These are phyloP conservation scores for Hylaea fasciaria DNA, from an alignment of 2,888 invertebrate species.

Conservation along the genomic window DNA sequence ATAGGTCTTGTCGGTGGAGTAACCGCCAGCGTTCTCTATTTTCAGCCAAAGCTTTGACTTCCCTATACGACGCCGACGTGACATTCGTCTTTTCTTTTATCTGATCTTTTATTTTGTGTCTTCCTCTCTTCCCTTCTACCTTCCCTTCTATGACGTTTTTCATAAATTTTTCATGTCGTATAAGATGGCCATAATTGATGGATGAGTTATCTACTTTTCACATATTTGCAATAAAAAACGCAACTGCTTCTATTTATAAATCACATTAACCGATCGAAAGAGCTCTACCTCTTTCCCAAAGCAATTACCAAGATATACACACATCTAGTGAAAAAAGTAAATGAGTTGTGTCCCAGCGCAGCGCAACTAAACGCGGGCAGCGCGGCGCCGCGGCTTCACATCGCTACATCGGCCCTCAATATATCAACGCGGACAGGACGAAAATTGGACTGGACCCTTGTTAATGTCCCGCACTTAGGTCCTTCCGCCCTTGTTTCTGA, in stretches of 20 bases:
- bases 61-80: no score
- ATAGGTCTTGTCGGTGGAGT: no score
- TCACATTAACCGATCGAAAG: background rate
- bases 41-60: no score
- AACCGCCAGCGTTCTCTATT: no score
- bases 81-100: no score
- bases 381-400: conserved; percentile 53
- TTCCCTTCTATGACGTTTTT: no score
- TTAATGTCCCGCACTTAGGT: conserved; percentile 82
- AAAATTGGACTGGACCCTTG: conserved; percentile 85
- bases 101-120: no score
- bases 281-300: conserved; percentile 27
- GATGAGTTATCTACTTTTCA: background rate
- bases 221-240: no score
- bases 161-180: no score
- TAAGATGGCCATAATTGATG: no score
- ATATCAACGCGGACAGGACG: conserved; percentile 83
- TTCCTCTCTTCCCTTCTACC: no score
- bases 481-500: conserved; percentile 77
- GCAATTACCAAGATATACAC: conserved; percentile 51
- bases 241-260: background rate
- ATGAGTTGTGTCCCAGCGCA: conserved; percentile 67
- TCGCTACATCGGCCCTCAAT: conserved; percentile 76
- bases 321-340: conserved; percentile 64
- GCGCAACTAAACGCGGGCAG: conserved; percentile 37